Base-by-base conservation (phyloP, 2,888 invertebrate species). In the Papilio gigon region DNA sequence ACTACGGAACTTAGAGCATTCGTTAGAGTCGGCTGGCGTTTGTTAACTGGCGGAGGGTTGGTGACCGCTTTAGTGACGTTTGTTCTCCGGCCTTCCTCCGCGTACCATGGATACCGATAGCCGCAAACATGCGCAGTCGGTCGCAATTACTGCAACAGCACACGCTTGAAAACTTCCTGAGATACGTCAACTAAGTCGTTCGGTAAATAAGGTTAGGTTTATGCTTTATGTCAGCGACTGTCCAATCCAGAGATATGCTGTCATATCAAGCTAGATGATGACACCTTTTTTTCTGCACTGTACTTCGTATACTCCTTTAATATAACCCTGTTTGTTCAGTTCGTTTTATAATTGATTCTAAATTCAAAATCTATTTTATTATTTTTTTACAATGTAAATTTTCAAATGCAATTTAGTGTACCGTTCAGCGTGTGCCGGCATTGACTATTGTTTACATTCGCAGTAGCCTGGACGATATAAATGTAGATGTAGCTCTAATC, bases 1-100 rank as follows among this genome's bases (percentile, higher is more conserved):
- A 47, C 44, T 12, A 44, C 47, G 11, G 33, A 22, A 50, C 35
- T 37, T 22, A n/a, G 27, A 44, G 53, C 27, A 30, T 66, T 64
- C 58, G 68, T 64, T 68, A 22, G 33, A 47, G 56, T 62, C 17
- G 9, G 58, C 22, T 33, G 27, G 35, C 35, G 58, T 63, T 44
- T 44, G 62, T 58, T 63, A 63, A 40, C 53, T 33, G 44, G 30
- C 33, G 4, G 50, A 37, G 47, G 68, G 63, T 68, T 35, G 68
- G 37, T 68, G 68, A 68, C 68, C 63, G 68, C 68, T 68, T 68
- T 68, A 68, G 68, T 64, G 58, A 68, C 68, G 58, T 68, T 68
- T 68, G 68, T 68, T 64, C 58, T 47, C 63, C 35, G 17, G 30
- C 37, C 35, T 11, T 11, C 25, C 56, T 56, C 35, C 33, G 27